Base-by-base conservation (phyloP, 2,888 invertebrate genomes). In the Ceraclea dissimilis region DNA sequence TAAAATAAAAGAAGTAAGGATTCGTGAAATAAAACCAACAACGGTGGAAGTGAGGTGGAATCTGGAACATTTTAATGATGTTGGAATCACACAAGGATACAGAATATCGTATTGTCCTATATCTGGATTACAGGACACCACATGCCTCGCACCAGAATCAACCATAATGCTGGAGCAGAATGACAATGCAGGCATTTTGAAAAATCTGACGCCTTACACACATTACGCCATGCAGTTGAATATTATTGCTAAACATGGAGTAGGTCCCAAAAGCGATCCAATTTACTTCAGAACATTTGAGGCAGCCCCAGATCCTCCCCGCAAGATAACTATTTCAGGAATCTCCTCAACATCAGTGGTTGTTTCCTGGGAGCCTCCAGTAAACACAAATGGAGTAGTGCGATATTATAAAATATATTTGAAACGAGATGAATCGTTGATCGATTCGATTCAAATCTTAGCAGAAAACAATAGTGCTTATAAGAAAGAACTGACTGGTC, bases 31-130 rank as follows among this genome's bases (percentile, higher is more conserved):
- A 13, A 75, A 72, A 16, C 71, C 81, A 8, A 73, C 73, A 22
- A 76, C 70, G 19, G 80, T 87, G n/a, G 75, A 79, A 54, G 76
- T 92, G 13, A 81, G 79, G 46, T 92, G 92, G 92, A 82, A 81
- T 57, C 77, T 90, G 62, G 86, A 87, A 59, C 90, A 91, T 68
- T 81, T 85, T 1, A 83, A 89, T 65, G 79, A 82, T 61, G 80
- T 85, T 51, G 85, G 85, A 2, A 81, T 83, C 53, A 81, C 91
- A 18, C 81, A 77, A 60, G 91, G 89, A 17, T 92, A 86, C 69
- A 80, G 81, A 52, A 81, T 92, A 54, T 83, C 82, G 52, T 92
- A 90, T 66, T 92, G 92, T 65, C 83, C 83, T 1, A 78, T 79
- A 52, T 73, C 76, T 22, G 72, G 78, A 20, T 75, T 79, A 2